These are phyloP conservation scores for Margaritifera margaritifera DNA, from an alignment of 2,888 invertebrate species.

Conservation along the genomic window DNA sequence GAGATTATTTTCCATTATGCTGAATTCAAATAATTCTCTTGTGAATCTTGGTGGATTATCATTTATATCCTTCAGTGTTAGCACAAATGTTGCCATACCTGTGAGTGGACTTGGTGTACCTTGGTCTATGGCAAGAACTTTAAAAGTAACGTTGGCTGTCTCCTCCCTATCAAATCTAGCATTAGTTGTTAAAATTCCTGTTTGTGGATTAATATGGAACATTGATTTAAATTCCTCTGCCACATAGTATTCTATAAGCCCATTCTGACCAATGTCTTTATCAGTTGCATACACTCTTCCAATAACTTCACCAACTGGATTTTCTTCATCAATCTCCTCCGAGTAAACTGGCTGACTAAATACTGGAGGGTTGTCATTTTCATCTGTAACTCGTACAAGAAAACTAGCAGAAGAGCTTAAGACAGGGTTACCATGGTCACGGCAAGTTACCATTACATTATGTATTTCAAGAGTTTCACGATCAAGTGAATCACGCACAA, in stretches of 20 bases:
- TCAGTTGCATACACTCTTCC: constrained; percentile 89
- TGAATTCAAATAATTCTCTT: constrained; percentile 48
- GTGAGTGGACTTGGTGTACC: constrained; percentile 44
- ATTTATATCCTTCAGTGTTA: constrained; percentile 55
- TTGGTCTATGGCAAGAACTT: constrained; percentile 52
- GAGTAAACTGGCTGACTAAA: constrained; percentile 76
- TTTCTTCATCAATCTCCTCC: constrained; percentile 51
- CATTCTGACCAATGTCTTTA: constrained; percentile 71
- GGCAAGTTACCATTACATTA: constrained; percentile 74
- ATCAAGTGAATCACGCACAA: constrained; percentile 73
- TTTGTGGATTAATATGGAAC: constrained; percentile 35
- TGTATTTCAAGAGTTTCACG: constrained; percentile 55
- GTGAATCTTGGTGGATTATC: constrained; percentile 59
- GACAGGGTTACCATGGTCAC: constrained; percentile 76
- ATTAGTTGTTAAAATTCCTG: constrained; percentile 52
- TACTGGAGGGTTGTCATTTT: constrained; percentile 93
- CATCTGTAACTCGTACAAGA: constrained; percentile 80
- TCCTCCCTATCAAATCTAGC: constrained; percentile 52
- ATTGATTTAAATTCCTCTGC: constrained; percentile 79
- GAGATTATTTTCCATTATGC: constrained; percentile 46
- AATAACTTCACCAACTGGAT: constrained; percentile 75
- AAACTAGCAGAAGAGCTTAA: constrained; percentile 48
- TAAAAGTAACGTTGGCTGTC: constrained; percentile 36
- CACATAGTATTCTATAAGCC: constrained; percentile 47
- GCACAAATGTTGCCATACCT: constrained; percentile 48